phyloP scores from a whole-genome alignment of 2,888 invertebrate genomes.

The Drosophila koepferae region DNA sequence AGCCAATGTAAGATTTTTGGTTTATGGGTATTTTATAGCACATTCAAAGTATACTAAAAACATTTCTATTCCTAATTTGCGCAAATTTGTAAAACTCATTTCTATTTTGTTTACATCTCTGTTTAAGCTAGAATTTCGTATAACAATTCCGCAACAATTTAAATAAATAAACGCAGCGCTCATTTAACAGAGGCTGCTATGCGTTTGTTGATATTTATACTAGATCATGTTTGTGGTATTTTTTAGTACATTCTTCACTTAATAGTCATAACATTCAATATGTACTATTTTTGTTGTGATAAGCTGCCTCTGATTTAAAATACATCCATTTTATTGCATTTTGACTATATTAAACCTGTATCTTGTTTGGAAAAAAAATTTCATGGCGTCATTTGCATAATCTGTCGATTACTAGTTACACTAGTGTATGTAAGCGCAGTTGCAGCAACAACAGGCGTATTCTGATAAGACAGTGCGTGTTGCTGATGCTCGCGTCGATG shows the following conservation, averaged over 20 bases:
- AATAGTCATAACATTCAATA: background rate
- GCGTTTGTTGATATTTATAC: background rate
- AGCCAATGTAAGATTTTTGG: background rate
- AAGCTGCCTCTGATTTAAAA: background rate
- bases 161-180: background rate
- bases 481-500: background rate
- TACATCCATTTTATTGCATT: no score
- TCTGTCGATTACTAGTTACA: constrained; percentile 14
- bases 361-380: background rate
- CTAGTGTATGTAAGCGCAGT: background rate
- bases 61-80: background rate
- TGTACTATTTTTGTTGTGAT: background rate
- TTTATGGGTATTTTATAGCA: constrained; percentile 4
- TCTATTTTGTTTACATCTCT: background rate
- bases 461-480: constrained; percentile 52
- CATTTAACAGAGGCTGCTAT: background rate
- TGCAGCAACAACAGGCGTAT: background rate
- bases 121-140: background rate
- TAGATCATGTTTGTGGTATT: background rate
- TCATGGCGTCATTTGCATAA: constrained; percentile 40
- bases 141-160: background rate
- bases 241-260: background rate
- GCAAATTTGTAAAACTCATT: background rate
- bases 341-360: no score
- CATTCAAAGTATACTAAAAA: background rate